A percentile compares a stretch with the other conserved stretches of the same genome.
Evolutionary conservation across 2,888 invertebrate genomes (phyloP).

Genomic region (Leptopilina syphax): DNA sequence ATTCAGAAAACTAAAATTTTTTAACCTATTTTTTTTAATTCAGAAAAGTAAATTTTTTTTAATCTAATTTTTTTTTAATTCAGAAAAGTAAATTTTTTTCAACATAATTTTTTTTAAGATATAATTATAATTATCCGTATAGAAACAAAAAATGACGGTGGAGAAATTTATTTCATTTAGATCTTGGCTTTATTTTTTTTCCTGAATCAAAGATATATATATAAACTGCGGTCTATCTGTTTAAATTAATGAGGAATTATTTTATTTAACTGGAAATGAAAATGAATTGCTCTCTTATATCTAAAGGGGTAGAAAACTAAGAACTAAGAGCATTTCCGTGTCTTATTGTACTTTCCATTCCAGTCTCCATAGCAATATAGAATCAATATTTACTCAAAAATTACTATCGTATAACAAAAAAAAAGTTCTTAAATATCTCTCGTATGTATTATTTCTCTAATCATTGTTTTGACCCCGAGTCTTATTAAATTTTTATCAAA

Average conservation of each 20-base stretch:
- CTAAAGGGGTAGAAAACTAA: slow-evolving; percentile 24
- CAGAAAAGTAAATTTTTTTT: no score
- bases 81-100: no score
- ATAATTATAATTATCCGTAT: no score
- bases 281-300: slow-evolving; percentile 19
- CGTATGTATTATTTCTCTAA: neutral
- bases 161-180: no score
- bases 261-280: slow-evolving; percentile 29
- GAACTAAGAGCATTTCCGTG: slow-evolving; percentile 32
- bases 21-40: no score
- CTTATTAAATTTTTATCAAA: neutral
- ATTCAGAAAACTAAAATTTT: no score
- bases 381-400: neutral
- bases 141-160: no score
- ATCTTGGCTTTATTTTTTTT: neutral
- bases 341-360: slow-evolving; percentile 27
- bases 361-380: neutral
- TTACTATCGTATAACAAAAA: slow-evolving; percentile 6
- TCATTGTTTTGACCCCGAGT: neutral
- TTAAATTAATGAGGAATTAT: slow-evolving; percentile 25
- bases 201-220: neutral
- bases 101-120: no score
- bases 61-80: no score
- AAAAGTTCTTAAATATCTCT: neutral
- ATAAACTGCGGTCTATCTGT: neutral